Percentiles rank a stretch among this genome's conserved stretches.
Conservation (phyloP, 1,140 invertebrate species). For the Drosophila varians region DNA sequence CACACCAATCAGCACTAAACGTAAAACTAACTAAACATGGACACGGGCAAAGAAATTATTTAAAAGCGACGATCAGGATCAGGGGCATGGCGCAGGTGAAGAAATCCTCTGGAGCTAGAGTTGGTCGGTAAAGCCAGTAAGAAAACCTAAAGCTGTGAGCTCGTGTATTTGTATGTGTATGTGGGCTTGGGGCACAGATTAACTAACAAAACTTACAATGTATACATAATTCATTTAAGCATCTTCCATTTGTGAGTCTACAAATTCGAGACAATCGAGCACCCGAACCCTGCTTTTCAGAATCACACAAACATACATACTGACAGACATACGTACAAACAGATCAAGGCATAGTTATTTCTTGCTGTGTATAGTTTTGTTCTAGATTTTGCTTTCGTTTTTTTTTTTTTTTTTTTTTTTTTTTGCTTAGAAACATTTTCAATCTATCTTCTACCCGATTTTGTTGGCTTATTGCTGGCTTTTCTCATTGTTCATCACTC, state of each 20-base stretch:
- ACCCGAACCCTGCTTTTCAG: slow-evolving; percentile 38
- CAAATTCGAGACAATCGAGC: slow-evolving; percentile 66
- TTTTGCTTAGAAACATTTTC: slow-evolving; percentile 32
- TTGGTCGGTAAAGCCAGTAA: slow-evolving; percentile 9
- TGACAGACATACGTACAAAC: slow-evolving; percentile 55
- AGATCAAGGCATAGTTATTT: slow-evolving; percentile 52
- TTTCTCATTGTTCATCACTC: slow-evolving; percentile 44
- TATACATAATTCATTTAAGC: slow-evolving; percentile 49
- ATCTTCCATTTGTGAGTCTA: slow-evolving; percentile 58
- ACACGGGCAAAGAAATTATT: slow-evolving; percentile 40
- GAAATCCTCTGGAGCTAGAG: slow-evolving; percentile 5
- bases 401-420: slow-evolving; percentile 7
- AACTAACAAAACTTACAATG: slow-evolving; percentile 52
- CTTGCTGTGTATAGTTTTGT: slow-evolving; percentile 39
- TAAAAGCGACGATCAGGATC: slow-evolving; percentile 6
- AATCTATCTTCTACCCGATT: slow-evolving; percentile 62
- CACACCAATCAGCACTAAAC: slow-evolving; percentile 74
- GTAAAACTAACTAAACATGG: slow-evolving; percentile 60
- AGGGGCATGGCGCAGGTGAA: background rate
- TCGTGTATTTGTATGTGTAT: slow-evolving; percentile 20
- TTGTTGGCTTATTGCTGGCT: slow-evolving; percentile 33
- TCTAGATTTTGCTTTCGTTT: slow-evolving; percentile 2
- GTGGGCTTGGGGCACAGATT: slow-evolving; percentile 21
- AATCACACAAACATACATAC: slow-evolving; percentile 36
- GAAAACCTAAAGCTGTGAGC: slow-evolving; percentile 10